Evolutionary conservation across 2,797 vertebrate species (phyloP).

Genomic region (Tamandua tetradactyla): DNA sequence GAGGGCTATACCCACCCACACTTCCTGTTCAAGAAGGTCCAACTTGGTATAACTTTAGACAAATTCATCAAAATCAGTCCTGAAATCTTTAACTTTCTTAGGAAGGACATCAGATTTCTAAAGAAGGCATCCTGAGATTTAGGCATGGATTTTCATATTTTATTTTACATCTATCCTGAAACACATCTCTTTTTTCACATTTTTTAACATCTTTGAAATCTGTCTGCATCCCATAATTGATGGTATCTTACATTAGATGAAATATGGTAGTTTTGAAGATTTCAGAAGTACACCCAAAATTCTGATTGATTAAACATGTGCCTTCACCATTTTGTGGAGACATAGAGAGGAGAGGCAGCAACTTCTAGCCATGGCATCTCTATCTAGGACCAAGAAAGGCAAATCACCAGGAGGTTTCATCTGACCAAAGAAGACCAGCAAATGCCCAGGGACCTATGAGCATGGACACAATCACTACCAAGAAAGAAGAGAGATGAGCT

Average conservation of each 20-base stretch:
- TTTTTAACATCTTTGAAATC: not conserved
- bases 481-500: not conserved
- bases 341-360: not conserved
- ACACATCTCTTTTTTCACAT: not conserved
- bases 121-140: not conserved
- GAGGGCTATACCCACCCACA: not conserved
- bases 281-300: not conserved
- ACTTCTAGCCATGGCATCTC: not conserved
- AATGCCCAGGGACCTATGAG: not conserved
- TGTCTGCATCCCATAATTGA: not conserved
- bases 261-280: not conserved
- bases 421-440: not conserved
- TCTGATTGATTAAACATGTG: not conserved
- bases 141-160: not conserved
- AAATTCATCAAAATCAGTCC: not conserved
- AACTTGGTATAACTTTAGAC: not conserved
- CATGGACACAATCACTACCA: not conserved
- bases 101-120: not conserved
- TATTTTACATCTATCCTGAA: not conserved
- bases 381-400: not conserved
- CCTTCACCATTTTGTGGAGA: not conserved
- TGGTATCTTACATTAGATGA: not conserved
- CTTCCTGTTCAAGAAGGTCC: not conserved
- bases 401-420: not conserved
- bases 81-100: not conserved